phyloP scores from a whole-genome alignment of 2,797 vertebrate species.

The Phrynocephalus vlangalii region DNA sequence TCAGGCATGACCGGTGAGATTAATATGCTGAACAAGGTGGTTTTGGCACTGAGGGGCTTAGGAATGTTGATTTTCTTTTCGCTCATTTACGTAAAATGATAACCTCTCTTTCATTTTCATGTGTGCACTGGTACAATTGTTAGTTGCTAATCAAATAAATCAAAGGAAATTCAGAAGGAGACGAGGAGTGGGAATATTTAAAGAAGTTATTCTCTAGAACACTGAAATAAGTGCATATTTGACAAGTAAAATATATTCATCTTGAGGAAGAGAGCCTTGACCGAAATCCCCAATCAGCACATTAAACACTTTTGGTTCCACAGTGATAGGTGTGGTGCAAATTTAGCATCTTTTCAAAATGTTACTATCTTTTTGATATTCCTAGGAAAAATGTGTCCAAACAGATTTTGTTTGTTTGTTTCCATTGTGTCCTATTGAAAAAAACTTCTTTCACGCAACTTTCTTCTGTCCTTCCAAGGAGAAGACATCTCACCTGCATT shows the following conservation, averaged over 20 bases:
- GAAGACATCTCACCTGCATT: no score
- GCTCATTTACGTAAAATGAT: neutral
- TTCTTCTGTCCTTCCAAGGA: no score
- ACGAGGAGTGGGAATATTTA: slow-evolving; percentile 32
- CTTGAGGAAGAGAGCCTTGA: slow-evolving; percentile 40
- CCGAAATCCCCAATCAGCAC: slow-evolving; percentile 16
- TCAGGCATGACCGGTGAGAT: rapidly evolving
- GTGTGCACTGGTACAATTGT: rapidly evolving
- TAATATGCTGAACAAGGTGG: rapidly evolving
- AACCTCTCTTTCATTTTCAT: neutral
- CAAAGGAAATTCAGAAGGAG: slow-evolving; percentile 13
- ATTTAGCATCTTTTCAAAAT: neutral
- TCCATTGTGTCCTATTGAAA: no score
- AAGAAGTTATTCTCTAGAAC: neutral
- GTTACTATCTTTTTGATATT: neutral
- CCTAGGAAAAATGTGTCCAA: neutral
- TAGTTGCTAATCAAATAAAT: slow-evolving; percentile 16
- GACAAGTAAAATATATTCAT: neutral
- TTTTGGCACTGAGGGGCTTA: rapidly evolving
- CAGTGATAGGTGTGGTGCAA: neutral
- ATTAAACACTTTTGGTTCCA: slow-evolving; percentile 32
- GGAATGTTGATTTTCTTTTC: neutral
- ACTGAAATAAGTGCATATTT: neutral
- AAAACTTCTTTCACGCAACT: neutral
- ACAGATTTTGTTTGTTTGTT: neutral